Conservation (phyloP, 1,140 invertebrate genomes). For the Anadara kagoshimensis region DNA sequence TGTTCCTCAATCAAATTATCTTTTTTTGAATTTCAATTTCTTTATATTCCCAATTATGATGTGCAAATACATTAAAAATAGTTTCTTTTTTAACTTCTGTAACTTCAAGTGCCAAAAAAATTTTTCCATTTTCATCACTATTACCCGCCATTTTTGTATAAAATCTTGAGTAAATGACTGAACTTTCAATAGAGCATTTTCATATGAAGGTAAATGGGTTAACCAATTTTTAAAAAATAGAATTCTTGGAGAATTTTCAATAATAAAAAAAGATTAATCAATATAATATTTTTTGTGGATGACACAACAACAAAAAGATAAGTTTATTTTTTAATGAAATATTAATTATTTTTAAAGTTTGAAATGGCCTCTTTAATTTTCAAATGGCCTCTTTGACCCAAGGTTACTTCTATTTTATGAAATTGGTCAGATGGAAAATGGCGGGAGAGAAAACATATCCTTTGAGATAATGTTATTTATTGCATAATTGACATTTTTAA, state of each 20-base stretch:
- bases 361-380: too few relatives aligned
- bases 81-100: constrained; percentile 8
- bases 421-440: too few relatives aligned
- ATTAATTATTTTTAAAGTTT: too few relatives aligned
- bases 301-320: too few relatives aligned
- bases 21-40: constrained; percentile 1
- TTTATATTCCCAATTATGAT: constrained; percentile 20
- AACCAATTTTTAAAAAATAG: background rate
- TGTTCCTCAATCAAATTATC: background rate
- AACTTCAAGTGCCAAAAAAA: background rate
- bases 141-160: constrained; percentile 1
- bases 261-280: background rate
- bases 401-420: too few relatives aligned
- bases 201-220: background rate
- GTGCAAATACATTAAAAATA: constrained; percentile 5
- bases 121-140: background rate
- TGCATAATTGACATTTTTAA: too few relatives aligned
- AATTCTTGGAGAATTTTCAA: background rate
- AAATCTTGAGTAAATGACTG: background rate
- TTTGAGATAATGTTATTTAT: too few relatives aligned
- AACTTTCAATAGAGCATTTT: background rate
- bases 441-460: too few relatives aligned
- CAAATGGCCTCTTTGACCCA: too few relatives aligned
- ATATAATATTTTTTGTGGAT: too few relatives aligned
- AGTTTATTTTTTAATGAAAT: too few relatives aligned